These are phyloP conservation scores for Limnephilus marmoratus DNA, from an alignment of 2,888 invertebrate species.

Conservation along the genomic window DNA sequence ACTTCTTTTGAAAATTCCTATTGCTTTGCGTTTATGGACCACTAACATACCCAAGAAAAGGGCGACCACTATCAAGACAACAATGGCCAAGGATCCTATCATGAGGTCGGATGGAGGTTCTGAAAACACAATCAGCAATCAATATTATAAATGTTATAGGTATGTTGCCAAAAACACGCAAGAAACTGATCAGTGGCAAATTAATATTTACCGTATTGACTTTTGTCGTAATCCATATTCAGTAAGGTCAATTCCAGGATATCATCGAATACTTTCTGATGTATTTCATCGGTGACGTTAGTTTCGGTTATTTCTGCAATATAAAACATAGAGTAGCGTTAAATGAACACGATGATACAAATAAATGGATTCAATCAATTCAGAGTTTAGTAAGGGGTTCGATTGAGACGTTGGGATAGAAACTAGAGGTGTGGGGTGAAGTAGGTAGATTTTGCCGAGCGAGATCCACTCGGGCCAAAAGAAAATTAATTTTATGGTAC, in stretches of 20 bases:
- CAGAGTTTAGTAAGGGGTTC: neutral
- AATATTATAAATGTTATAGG: neutral
- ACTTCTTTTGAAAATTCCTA: constrained; percentile 73
- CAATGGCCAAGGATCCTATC: constrained; percentile 77
- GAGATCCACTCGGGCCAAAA: too few relatives aligned
- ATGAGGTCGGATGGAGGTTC: constrained; percentile 51
- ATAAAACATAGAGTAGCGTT: neutral
- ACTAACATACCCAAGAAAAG: constrained; percentile 76
- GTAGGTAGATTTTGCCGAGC: too few relatives aligned
- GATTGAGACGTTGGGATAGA: constrained; percentile 57
- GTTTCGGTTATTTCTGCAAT: constrained; percentile 58
- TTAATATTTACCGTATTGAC: constrained; percentile 56
- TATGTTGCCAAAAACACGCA: neutral
- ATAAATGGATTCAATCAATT: neutral
- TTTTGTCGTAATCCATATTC: constrained; percentile 52
- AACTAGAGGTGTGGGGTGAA: too few relatives aligned
- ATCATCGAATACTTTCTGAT: constrained; percentile 59
- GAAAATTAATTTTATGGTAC: constrained; percentile 65
- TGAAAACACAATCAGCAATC: constrained; percentile 41
- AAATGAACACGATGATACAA: neutral
- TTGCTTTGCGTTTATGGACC: constrained; percentile 78
- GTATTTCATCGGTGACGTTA: constrained; percentile 61
- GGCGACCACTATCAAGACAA: constrained; percentile 80
- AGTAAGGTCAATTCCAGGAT: constrained; percentile 57
- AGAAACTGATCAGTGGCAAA: neutral